Base-by-base conservation (phyloP, 2,797 vertebrate genomes). In the Pteronotus mesoamericanus region DNA sequence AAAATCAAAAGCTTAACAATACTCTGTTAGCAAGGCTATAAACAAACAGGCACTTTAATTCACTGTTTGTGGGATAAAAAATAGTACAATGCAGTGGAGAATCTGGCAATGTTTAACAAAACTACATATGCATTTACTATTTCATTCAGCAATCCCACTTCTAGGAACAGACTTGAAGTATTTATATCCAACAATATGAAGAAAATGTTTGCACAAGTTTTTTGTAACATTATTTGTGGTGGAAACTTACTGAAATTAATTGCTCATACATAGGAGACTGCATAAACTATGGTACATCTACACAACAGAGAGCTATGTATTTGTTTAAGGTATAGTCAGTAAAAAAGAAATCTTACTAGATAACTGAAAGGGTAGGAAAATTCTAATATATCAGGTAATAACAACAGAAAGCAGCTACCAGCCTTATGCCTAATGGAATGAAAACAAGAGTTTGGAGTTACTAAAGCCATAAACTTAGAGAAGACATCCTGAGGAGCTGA, bases 1-100 rank as follows among this genome's bases (percentile, higher is more conserved):
- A 83, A 90, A 93, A 48, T 87, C 32, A 93, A 91, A 93, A 68
- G 22, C 46, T 72, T 72, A 71, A 66, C 9, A 86, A 96, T 34
- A 61, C 16, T 68, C 39, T 78, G 3, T 75, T 75, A 74, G 10
- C 39, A 71, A 61, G 79, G 39, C 32, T 90, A 39, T 9, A 51
- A 42, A 83, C 75, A 64, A 61, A 90, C 15, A n/a, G 22, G 71
- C 29, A 66, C 42, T 78, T 86, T 29, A 48, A 78, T 32, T 75
- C 9, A 51, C 9, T 91, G 59, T 26, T 87, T 55, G 3, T 79
- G 37, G 69, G 42, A 87, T 66, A 19, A 16, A 72, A 94, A 78
- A 78, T 9, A 51, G n/a, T 61, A 93, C 37, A 68, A 24, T 61
- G 21, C 22, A 69, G 32, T 66, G 39, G 12, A 68, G 72, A 88